Evolutionary conservation across 2,113 vertebrate species (phyloP), one percentile per base, ranked within the genome.

Genomic region (Phyllostomus discolor): DNA sequence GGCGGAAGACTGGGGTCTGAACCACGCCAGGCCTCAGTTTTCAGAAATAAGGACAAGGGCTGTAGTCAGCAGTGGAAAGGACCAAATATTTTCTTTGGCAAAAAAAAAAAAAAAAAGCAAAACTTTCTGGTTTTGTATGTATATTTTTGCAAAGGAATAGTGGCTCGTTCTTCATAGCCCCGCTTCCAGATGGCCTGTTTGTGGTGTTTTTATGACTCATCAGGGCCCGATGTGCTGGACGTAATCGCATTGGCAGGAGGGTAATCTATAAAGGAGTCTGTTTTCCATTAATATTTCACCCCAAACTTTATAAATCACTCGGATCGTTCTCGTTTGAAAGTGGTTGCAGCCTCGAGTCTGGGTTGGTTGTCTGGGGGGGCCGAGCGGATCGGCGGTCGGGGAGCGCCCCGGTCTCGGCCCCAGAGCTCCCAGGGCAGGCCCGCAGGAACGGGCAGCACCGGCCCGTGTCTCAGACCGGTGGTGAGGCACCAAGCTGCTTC

Each of bases 271-370:
- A 67, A 46, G 35, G 15, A 4, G 35, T 22, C 70, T 28, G 31
- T 91, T 88, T 95, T 38, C 72, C 62, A 43, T 90, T 78, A 78
- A n/a, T 70, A 72, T 92, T 95, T 92, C 86, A 85, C 72, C 52
- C 19, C 62, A 83, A 83, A 54, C 43, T 59, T 43, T 64, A 35
- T 28, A 70, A 26, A 48, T 52, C 57, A 46, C 19, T 59, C 72
- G 73, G 38, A 12, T 88, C 15, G 16, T 57, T 84, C 94, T 85
- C 59, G 62, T 76, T 57, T 72, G 50, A 73, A 94, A 91, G 67
- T 22, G 35, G 26, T 41, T 57, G 20, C 22, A 24, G 67, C 78
- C 81, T 7, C 10, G 33, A 15, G 2, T 75, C 64, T 64, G n/a
- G 46, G 54, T 33, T n/a, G 7, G 20, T 41, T 67, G 83, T 5